Conservation (phyloP, 2,888 invertebrate species). For the Alloscopus bannaensis region DNA sequence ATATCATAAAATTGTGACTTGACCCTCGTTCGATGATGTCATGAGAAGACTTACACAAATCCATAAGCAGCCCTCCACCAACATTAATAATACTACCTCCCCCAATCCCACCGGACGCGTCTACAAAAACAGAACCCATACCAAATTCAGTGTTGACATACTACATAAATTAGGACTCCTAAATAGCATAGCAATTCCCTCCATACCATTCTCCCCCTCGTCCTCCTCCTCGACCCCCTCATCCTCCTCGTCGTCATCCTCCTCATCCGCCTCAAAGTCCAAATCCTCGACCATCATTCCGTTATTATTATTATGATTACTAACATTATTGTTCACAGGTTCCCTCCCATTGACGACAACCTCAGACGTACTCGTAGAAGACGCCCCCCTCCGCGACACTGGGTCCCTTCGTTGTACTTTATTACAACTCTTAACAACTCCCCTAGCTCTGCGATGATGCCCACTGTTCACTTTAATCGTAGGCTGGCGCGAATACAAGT, state of each 20-base stretch:
- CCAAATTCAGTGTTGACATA: background rate
- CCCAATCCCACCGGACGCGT: conserved; percentile 32
- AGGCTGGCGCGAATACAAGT: background rate
- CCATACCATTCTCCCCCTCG: conserved; percentile 60
- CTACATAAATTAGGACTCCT: background rate
- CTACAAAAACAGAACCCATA: conserved; percentile 19
- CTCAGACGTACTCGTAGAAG: background rate
- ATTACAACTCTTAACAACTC: background rate
- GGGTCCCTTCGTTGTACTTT: background rate
- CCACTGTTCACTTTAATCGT: background rate
- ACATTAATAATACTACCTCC: conserved; percentile 46
- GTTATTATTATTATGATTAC: background rate
- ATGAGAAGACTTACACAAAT: conserved; percentile 58
- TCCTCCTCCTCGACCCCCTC: conserved; percentile 63
- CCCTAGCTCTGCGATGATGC: background rate
- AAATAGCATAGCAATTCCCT: background rate
- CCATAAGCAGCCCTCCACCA: conserved; percentile 43
- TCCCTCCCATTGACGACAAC: background rate
- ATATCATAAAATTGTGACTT: too few species aligned
- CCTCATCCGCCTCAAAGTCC: conserved; percentile 50
- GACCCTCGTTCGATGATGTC: too few species aligned
- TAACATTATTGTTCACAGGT: background rate
- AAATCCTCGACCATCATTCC: conserved; percentile 9
- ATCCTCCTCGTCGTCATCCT: conserved; percentile 13
- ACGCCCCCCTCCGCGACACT: background rate